phyloP scores from a whole-genome alignment of 2,113 vertebrate species.

The Lepidothrix coronata region DNA sequence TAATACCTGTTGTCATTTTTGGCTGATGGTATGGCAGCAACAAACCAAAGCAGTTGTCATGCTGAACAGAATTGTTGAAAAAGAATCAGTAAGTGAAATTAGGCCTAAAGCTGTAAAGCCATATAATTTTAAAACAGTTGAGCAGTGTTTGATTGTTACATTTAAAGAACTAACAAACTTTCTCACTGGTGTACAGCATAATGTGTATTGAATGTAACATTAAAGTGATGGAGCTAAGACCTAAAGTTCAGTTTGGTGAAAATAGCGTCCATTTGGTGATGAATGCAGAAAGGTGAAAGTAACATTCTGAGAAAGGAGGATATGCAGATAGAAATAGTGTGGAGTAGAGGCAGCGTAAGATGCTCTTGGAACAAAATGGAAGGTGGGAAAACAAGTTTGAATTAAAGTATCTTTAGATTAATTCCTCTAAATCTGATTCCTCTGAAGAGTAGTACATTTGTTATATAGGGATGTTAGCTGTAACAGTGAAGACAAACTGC shows the following conservation, averaged over 20 bases:
- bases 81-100: slow-evolving; percentile 89
- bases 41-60: slow-evolving; percentile 95
- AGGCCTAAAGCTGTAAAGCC: not conserved
- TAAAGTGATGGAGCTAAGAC: not conserved
- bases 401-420: not conserved
- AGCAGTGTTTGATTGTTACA: not conserved
- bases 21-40: slow-evolving; percentile 98
- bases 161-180: not conserved
- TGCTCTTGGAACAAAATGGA: not conserved
- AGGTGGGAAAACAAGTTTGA: not conserved
- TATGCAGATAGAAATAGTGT: not conserved
- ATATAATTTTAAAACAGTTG: not conserved
- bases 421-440: not conserved
- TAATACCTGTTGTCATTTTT: slow-evolving; percentile 97
- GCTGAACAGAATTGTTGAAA: slow-evolving; percentile 96
- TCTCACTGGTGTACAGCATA: not conserved
- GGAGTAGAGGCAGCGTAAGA: not conserved
- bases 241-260: not conserved
- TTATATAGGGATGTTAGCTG: not conserved
- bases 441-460: not conserved
- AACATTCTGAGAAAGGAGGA: not conserved
- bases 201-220: not conserved
- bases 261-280: not conserved
- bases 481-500: not conserved
- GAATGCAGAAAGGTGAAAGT: not conserved